Conservation (phyloP, 2,888 invertebrate genomes). For the Tricholauxania praeusta region DNA sequence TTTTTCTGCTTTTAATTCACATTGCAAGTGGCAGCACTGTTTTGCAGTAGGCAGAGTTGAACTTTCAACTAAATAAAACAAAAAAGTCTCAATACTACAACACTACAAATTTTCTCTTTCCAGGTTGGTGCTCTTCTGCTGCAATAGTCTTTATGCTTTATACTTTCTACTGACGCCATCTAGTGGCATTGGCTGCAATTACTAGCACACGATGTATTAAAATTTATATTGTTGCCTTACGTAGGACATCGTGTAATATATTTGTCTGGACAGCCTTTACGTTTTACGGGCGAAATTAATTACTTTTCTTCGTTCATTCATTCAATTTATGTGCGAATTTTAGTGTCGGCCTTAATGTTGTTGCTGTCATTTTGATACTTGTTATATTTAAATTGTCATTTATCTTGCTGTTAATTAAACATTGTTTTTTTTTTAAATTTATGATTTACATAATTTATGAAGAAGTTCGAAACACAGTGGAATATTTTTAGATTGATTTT, state of each 20-base stretch:
- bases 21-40: neutral
- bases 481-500: too few species aligned
- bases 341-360: neutral
- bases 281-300: slow-evolving; percentile 19
- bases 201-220: neutral
- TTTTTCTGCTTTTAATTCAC: neutral
- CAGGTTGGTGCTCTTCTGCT: neutral
- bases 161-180: neutral
- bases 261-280: slow-evolving; percentile 27
- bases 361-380: neutral
- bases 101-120: neutral
- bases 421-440: too few species aligned
- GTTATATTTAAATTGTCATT: too few species aligned
- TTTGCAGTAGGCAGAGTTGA: neutral
- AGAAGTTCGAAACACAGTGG: too few species aligned
- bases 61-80: neutral
- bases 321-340: slow-evolving; percentile 9
- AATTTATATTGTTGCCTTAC: slow-evolving; percentile 9
- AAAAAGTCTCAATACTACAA: neutral
- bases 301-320: slow-evolving; percentile 27
- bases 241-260: slow-evolving; percentile 19
- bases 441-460: too few species aligned
- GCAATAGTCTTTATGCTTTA: neutral
- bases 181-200: neutral
- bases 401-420: too few species aligned